phyloP scores from a whole-genome alignment of 2,113 vertebrate genomes.

The Ovis canadensis region DNA sequence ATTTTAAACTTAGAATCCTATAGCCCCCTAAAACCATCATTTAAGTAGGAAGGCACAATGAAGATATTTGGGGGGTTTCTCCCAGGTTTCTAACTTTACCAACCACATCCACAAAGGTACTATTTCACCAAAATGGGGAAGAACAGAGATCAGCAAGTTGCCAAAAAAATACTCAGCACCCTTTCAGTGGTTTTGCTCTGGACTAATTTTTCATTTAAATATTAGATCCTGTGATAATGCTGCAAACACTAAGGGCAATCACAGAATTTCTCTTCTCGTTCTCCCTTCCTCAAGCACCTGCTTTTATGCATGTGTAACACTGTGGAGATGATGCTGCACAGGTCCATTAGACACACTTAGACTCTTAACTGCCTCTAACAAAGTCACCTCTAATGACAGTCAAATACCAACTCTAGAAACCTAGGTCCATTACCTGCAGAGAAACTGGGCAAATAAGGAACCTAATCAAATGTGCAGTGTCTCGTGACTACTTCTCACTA shows the following conservation, averaged over 20 bases:
- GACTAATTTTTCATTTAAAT: neutral
- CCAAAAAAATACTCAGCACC: neutral
- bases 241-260: neutral
- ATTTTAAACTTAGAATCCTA: neutral
- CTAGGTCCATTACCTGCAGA: neutral
- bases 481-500: slow-evolving; percentile 16
- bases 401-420: slow-evolving; percentile 1
- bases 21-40: neutral
- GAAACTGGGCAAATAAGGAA: slow-evolving; percentile 6
- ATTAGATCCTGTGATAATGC: neutral
- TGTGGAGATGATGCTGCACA: neutral
- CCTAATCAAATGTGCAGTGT: neutral
- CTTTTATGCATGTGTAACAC: neutral
- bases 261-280: neutral
- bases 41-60: neutral
- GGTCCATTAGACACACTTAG: neutral
- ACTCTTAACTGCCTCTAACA: neutral
- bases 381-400: neutral
- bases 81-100: neutral
- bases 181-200: slow-evolving; percentile 3
- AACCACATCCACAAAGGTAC: neutral
- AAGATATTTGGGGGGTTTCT: neutral
- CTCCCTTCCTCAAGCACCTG: neutral
- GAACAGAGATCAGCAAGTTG: neutral
- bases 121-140: slow-evolving; percentile 4